Conservation (phyloP, 2,888 invertebrate genomes). For the Tupiocoris notatus region DNA sequence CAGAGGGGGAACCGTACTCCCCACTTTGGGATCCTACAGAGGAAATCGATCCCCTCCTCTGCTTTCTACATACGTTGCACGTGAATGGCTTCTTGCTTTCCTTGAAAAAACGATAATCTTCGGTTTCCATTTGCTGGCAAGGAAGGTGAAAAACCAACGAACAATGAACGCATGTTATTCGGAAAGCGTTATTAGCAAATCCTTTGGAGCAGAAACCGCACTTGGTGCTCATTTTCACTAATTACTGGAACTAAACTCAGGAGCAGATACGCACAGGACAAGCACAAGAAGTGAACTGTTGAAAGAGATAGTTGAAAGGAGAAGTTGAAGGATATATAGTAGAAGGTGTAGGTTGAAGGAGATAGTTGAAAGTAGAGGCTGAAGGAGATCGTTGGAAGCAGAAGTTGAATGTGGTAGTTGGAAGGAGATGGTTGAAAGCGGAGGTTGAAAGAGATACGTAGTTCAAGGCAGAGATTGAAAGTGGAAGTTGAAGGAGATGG, state of each 20-base stretch:
- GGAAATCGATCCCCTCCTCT: not conserved
- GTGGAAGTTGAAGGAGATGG: too few species aligned
- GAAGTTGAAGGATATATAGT: too few species aligned
- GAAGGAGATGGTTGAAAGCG: too few species aligned
- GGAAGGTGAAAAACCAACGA: not conserved
- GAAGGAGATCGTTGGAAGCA: too few species aligned
- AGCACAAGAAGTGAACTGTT: not conserved
- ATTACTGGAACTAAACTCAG: not conserved
- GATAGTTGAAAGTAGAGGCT: too few species aligned
- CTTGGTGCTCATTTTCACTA: not conserved
- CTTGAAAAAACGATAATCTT: not conserved
- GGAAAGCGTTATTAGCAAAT: not conserved
- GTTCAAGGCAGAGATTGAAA: too few species aligned
- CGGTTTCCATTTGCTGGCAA: constrained; percentile 4
- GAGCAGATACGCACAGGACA: not conserved
- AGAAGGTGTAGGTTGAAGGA: too few species aligned
- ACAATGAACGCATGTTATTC: not conserved
- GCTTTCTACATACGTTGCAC: not conserved
- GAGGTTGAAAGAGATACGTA: too few species aligned
- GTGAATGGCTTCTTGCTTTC: not conserved
- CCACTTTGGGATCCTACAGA: not conserved
- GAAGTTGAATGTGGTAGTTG: too few species aligned
- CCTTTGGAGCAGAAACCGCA: not conserved
- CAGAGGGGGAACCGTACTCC: too few species aligned
- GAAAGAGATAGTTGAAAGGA: not conserved